These are phyloP conservation scores for Micrastur ruficollis DNA, from an alignment of 2,797 vertebrate species.

Conservation along the genomic window DNA sequence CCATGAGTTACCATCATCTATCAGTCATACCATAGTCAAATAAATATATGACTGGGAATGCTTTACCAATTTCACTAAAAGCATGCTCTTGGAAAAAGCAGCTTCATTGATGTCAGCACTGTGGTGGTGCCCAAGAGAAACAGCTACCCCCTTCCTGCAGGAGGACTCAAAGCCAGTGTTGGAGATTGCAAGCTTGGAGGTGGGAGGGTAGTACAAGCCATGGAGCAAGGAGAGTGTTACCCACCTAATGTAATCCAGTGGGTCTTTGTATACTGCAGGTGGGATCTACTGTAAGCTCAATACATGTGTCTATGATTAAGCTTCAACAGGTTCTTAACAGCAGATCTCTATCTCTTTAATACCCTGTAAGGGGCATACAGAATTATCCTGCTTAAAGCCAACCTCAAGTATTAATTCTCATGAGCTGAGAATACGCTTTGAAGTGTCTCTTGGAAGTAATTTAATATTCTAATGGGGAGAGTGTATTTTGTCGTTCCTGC, in stretches of 20 bases:
- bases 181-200: background rate
- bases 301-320: background rate
- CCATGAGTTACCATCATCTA: background rate
- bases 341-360: background rate
- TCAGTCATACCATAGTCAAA: background rate
- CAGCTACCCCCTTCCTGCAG: background rate
- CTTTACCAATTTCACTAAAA: background rate
- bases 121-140: background rate
- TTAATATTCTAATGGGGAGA: background rate
- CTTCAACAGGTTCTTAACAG: background rate
- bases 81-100: background rate
- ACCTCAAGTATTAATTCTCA: background rate
- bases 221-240: background rate
- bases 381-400: constrained; percentile 9
- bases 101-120: background rate
- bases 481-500: background rate
- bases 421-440: background rate
- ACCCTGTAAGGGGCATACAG: background rate
- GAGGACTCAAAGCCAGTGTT: background rate
- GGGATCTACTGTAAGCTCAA: background rate
- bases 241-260: background rate
- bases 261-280: background rate
- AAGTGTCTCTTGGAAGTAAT: constrained; percentile 1
- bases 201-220: background rate
- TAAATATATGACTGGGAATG: background rate